Conservation (phyloP, 2,888 invertebrate species). For the Cylloceria caligata region DNA sequence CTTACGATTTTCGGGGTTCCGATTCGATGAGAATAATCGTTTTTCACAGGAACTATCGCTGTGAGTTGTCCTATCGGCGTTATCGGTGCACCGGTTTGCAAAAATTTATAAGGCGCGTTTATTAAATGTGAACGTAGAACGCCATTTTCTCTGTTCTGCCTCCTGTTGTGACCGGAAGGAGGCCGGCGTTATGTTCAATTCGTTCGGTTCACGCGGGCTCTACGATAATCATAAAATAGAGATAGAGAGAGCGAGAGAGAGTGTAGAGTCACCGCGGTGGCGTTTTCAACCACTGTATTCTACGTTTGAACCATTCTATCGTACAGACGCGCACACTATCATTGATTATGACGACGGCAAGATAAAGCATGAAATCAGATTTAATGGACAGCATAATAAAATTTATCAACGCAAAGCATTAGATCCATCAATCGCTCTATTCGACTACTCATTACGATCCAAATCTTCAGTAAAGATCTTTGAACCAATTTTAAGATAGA, state of each 20-base stretch:
- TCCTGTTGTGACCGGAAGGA: slow-evolving; percentile 68
- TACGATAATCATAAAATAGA: slow-evolving; percentile 35
- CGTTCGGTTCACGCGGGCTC: slow-evolving; percentile 72
- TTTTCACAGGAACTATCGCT: background rate
- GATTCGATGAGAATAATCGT: background rate
- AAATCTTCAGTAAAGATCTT: background rate
- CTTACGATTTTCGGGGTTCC: background rate
- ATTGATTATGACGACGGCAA: background rate
- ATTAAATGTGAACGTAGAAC: slow-evolving; percentile 58
- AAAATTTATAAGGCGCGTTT: slow-evolving; percentile 29
- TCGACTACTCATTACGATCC: background rate
- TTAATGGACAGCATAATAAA: background rate
- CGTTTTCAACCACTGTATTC: no score
- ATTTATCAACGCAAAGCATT: background rate
- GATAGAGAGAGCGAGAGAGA: slow-evolving; percentile 19
- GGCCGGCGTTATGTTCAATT: slow-evolving; percentile 69
- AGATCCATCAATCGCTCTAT: background rate
- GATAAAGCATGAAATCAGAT: slow-evolving; percentile 15
- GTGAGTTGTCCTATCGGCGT: background rate
- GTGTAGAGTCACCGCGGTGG: slow-evolving; percentile 5
- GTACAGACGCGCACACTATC: no score
- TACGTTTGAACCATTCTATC: background rate
- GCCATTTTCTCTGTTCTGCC: slow-evolving; percentile 61
- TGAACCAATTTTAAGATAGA: background rate
- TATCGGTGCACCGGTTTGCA: slow-evolving; percentile 23